Base-by-base conservation (phyloP, 1,140 invertebrate species). In the Melipona quadrifasciata region DNA sequence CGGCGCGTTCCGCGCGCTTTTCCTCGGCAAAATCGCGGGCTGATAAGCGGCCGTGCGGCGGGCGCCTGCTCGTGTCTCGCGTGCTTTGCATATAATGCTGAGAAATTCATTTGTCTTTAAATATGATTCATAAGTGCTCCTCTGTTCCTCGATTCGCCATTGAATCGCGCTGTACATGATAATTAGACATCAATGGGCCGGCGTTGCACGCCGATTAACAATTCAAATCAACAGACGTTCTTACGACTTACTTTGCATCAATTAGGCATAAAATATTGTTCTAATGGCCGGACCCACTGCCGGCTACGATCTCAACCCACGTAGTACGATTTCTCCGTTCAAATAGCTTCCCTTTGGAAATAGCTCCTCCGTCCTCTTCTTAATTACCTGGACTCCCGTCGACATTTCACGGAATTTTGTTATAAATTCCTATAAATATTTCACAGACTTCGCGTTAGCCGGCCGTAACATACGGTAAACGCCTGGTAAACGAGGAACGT, bases 41-140 rank as follows among this genome's bases (percentile, higher is more conserved):
- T 70, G 84, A 86, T 82, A 86, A 86, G 68, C 31, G 31, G 8
- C 39, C 10, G 2, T n/a, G n/a, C n/a, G n/a, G n/a, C 58, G 19
- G 4, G 10, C 53, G 21, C 1, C 12, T 17, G 70, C 27, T 55
- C 51, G 58, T 4, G 58, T 27, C 21, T 39, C 39, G 68, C 5
- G n/a, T 19, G 61, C 47, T 86, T 86, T 82, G 84, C 84, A 82
- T 86, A 86, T 86, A 86, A 86, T 82, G 67, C 84, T 51, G 80
- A 64, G 80, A 86, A 85, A 86, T 86, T 86, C 84, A 74, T 86
- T 82, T 80, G 80, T 84, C 82, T 58, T 24, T 21, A 72, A 79
- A 84, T 84, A 84, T 84, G 82, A 84, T 84, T 84, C 82, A 84
- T 84, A 71, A 64, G 39, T 27, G 67, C 39, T 47, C 12, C 55